Conservation (phyloP, 2,888 invertebrate species). For the Branchellion lobata region DNA sequence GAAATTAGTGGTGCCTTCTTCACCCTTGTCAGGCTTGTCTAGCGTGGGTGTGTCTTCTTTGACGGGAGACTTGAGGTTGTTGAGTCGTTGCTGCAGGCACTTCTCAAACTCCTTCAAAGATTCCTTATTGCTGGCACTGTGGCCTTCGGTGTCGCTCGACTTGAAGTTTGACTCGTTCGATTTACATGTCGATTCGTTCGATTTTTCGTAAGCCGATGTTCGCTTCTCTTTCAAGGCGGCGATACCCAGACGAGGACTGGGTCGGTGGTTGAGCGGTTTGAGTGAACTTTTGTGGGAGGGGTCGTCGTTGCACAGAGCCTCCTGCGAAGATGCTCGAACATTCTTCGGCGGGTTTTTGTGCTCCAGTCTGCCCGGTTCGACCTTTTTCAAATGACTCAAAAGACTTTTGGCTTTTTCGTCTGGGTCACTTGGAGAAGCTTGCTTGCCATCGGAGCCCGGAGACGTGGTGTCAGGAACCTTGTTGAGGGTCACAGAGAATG, state of each 20-base stretch:
- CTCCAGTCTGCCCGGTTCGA: background rate
- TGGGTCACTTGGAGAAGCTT: background rate
- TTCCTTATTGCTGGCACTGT: background rate
- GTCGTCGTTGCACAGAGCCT: background rate
- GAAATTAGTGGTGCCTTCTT: background rate
- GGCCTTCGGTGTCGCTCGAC: background rate
- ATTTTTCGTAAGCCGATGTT: background rate
- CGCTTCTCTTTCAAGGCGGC: slow-evolving; percentile 11
- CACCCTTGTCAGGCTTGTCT: background rate
- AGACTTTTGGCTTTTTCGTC: background rate
- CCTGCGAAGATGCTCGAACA: too few species aligned
- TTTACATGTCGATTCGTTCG: background rate
- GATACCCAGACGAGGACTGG: background rate
- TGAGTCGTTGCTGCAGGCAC: background rate
- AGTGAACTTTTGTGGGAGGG: too few species aligned
- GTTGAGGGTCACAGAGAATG: slow-evolving; percentile 51
- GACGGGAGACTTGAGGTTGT: slow-evolving; percentile 1
- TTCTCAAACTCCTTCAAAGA: background rate
- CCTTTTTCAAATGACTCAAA: background rate
- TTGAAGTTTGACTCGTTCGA: background rate
- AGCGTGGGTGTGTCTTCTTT: background rate
- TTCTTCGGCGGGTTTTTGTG: too few species aligned
- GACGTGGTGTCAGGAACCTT: background rate
- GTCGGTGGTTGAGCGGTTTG: background rate
- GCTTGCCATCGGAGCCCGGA: background rate